Evolutionary conservation across 2,113 vertebrate genomes (phyloP).

Genomic region (Centropus bengalensis): DNA sequence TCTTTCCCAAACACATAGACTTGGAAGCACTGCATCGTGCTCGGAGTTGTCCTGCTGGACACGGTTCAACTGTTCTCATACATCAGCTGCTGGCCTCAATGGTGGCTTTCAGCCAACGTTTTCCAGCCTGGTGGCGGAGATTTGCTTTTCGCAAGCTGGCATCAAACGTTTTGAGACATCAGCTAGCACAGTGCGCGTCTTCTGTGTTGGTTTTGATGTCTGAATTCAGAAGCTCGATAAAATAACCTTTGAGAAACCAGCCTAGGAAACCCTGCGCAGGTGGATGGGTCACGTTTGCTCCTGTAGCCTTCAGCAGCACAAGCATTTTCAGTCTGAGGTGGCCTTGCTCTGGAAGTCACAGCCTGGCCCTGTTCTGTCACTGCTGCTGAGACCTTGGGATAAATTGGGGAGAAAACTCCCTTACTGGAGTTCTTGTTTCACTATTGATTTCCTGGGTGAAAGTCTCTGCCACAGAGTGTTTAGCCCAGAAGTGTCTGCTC

Average conservation of each 20-base stretch:
- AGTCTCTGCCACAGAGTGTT: background rate
- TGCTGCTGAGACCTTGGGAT: background rate
- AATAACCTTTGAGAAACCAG: background rate
- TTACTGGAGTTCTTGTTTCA: background rate
- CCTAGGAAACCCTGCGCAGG: accelerated
- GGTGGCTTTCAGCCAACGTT: background rate
- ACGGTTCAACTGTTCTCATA: background rate
- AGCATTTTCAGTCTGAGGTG: background rate
- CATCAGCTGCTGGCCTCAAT: background rate
- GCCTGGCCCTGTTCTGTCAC: background rate
- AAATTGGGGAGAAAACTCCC: background rate
- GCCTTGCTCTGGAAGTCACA: background rate
- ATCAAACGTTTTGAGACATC: background rate
- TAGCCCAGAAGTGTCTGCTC: background rate
- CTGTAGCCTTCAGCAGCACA: background rate
- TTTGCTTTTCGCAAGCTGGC: background rate
- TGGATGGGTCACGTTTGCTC: background rate
- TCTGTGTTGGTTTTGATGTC: background rate
- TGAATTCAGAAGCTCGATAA: background rate
- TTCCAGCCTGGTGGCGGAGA: background rate
- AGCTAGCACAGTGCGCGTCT: background rate
- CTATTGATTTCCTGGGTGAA: background rate
- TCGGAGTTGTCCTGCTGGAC: background rate
- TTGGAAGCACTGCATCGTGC: background rate
- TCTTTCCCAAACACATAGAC: background rate